A percentile compares a stretch with the other conserved stretches of the same genome.
Conservation (phyloP, 35 echinoderm and acorn worm genomes). For the Acanthaster planci region DNA sequence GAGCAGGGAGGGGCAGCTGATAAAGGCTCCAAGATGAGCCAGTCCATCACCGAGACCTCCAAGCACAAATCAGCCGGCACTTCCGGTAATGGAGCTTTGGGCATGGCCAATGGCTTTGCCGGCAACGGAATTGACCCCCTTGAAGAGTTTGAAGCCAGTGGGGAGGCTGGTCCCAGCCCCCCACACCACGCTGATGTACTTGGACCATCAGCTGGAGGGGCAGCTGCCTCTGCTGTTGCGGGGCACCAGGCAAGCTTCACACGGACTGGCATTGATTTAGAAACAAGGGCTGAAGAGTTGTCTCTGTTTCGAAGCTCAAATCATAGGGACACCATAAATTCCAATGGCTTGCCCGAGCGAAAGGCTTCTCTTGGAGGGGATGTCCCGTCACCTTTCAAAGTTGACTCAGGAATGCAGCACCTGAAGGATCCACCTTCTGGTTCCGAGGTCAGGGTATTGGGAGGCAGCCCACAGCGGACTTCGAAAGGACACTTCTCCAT, state of each 20-base stretch:
- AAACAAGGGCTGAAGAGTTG: not conserved
- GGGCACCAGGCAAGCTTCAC: constrained; percentile 9
- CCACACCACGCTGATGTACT: not conserved
- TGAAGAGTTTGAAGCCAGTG: not conserved
- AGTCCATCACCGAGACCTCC: not conserved
- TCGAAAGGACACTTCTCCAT: constrained; percentile 86
- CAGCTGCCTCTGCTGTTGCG: not conserved
- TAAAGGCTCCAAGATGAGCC: not conserved
- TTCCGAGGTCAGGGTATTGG: not conserved
- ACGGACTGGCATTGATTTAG: constrained; percentile 1
- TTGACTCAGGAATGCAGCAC: not conserved
- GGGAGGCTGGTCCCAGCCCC: not conserved
- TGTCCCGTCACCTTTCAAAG: not conserved
- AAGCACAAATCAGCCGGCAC: not conserved
- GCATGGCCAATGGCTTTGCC: not conserved
- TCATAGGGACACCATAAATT: not conserved
- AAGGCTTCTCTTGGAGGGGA: not conserved
- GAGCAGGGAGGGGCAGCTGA: not conserved
- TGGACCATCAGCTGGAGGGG: not conserved
- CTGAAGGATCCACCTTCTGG: not conserved
- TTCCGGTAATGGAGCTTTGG: not conserved
- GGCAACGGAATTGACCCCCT: constrained; percentile 6
- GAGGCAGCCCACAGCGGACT: constrained; percentile 58
- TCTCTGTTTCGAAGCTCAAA: not conserved
- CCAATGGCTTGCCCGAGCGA: not conserved